Evolutionary conservation across 2,113 vertebrate species (phyloP).

Genomic region (Xenotilapia longispinis): DNA sequence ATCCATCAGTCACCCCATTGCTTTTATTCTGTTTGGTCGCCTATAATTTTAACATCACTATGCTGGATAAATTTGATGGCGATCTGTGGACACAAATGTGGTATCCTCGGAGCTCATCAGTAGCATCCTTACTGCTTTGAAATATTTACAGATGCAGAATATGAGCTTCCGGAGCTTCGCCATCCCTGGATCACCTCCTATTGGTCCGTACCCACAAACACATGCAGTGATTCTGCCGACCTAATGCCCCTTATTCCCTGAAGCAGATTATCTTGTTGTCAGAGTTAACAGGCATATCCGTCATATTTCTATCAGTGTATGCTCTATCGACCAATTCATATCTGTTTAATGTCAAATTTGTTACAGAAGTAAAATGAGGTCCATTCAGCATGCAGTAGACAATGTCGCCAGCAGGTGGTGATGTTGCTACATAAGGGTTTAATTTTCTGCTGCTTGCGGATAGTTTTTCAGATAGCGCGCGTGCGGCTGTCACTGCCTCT

Average conservation of each 20-base stretch:
- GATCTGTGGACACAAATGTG: neutral
- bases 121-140: neutral
- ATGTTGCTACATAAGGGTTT: neutral
- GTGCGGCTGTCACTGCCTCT: neutral
- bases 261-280: neutral
- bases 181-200: slow-evolving; percentile 9
- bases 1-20: neutral
- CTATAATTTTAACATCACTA: neutral
- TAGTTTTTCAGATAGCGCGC: neutral
- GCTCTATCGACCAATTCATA: neutral
- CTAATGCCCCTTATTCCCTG: neutral
- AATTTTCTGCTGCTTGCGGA: neutral
- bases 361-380: neutral
- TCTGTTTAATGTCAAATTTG: neutral
- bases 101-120: neutral
- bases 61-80: neutral
- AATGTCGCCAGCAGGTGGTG: neutral
- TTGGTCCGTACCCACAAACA: slow-evolving; percentile 1
- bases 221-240: neutral
- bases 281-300: neutral
- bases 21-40: neutral
- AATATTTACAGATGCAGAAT: neutral
- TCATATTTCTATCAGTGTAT: neutral
- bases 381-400: neutral
- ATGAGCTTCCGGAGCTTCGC: neutral